phyloP scores from a whole-genome alignment of 92 coral and sea anemone species.

The Zoanthus gigantus region DNA sequence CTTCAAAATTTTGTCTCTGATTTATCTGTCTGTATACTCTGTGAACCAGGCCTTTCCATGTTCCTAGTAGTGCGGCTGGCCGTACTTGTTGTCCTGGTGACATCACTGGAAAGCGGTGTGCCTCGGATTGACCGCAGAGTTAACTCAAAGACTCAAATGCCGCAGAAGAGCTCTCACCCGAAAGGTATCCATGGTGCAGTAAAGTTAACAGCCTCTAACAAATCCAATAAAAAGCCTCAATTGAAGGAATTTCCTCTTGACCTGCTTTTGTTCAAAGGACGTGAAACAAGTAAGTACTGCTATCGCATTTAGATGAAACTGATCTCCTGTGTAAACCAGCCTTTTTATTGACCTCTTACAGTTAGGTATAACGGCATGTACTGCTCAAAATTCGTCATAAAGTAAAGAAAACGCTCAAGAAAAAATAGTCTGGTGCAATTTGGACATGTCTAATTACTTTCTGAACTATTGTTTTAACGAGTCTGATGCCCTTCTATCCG shows the following conservation, averaged over 20 bases:
- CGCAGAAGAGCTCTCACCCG: neutral
- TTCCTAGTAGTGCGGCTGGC: constrained; percentile 49
- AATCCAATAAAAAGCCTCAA: neutral
- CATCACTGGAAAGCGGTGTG: constrained; percentile 39
- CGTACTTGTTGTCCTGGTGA: constrained; percentile 49
- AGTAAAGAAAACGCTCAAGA: too few relatives aligned
- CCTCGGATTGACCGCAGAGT: constrained; percentile 14
- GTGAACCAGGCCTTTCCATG: constrained; percentile 31
- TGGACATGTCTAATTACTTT: too few relatives aligned
- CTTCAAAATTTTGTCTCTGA: too few relatives aligned
- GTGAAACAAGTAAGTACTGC: constrained; percentile 73
- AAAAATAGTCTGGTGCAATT: too few relatives aligned
- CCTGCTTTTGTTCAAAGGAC: constrained; percentile 72
- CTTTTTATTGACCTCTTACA: too few relatives aligned
- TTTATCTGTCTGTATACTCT: neutral
- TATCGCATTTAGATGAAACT: neutral
- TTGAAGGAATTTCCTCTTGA: constrained; percentile 73
- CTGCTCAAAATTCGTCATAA: too few relatives aligned
- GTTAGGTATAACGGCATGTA: too few relatives aligned
- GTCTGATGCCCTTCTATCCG: too few relatives aligned
- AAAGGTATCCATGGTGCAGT: neutral
- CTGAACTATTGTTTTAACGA: too few relatives aligned
- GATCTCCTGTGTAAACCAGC: too few relatives aligned
- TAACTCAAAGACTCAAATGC: neutral
- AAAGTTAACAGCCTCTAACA: neutral